phyloP scores from a whole-genome alignment of 2,888 invertebrate species.

The Ochropacha duplaris region DNA sequence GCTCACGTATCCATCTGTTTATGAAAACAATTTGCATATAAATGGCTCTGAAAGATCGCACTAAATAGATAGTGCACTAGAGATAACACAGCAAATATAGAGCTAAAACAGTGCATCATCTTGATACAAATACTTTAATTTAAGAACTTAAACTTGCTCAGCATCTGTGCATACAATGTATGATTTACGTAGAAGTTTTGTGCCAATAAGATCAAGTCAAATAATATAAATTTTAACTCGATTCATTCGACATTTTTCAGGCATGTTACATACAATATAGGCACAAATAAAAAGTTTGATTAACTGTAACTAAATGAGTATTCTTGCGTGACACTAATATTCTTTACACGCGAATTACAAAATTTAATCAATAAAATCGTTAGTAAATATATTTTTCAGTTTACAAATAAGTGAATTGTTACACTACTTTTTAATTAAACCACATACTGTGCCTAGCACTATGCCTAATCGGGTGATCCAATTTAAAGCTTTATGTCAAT shows the following conservation, averaged over 20 bases:
- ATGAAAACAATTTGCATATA: slow-evolving; percentile 67
- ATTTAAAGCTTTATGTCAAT: background rate
- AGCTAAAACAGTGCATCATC: background rate
- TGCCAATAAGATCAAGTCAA: background rate
- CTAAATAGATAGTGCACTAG: slow-evolving; percentile 35
- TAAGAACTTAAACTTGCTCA: background rate
- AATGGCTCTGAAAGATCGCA: slow-evolving; percentile 50
- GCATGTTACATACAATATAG: background rate
- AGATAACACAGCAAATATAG: background rate
- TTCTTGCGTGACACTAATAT: too few relatives aligned
- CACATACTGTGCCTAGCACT: background rate
- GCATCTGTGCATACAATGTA: background rate
- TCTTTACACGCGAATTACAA: too few relatives aligned
- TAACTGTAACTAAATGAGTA: too few relatives aligned
- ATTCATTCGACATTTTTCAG: too few relatives aligned
- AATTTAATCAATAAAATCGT: too few relatives aligned
- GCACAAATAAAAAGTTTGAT: too few relatives aligned
- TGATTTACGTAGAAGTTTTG: background rate
- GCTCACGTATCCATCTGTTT: slow-evolving; percentile 52
- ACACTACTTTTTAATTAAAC: background rate
- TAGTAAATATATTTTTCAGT: too few relatives aligned
- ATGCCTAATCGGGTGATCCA: background rate
- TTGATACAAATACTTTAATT: background rate
- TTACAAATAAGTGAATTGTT: background rate
- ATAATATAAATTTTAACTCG: background rate